These are phyloP conservation scores for Mesochorus sp. DNA, from an alignment of 2,888 invertebrate species.

Conservation along the genomic window DNA sequence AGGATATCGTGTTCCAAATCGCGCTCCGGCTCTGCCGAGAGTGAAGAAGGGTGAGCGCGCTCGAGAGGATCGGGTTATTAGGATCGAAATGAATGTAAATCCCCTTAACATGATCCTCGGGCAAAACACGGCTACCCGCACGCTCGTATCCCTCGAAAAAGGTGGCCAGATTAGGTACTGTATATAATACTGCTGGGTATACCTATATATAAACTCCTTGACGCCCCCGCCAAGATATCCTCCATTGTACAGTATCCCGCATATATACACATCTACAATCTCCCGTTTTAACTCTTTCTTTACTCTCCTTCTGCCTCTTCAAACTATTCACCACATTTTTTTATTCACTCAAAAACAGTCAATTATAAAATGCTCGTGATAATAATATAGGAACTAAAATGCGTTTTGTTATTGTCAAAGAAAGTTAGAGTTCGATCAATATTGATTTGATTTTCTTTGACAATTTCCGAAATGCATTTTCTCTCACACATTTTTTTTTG, in stretches of 20 bases:
- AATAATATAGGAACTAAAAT: too few relatives aligned
- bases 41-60: conserved; percentile 60
- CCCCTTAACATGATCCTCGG: conserved; percentile 82
- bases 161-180: conserved; percentile 77
- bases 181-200: conserved; percentile 51
- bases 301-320: background rate
- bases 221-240: background rate
- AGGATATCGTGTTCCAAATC: conserved; percentile 81
- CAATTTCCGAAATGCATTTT: too few relatives aligned
- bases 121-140: conserved; percentile 82
- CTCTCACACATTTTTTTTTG: too few relatives aligned
- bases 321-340: background rate
- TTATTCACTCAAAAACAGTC: background rate
- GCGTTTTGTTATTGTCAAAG: too few relatives aligned
- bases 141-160: conserved; percentile 60
- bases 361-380: too few relatives aligned
- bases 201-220: conserved; percentile 2
- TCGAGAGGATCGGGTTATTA: conserved; percentile 81
- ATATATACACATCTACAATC: background rate
- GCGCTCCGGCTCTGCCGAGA: conserved; percentile 61
- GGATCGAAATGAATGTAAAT: conserved; percentile 82
- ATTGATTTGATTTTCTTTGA: too few relatives aligned
- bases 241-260: background rate
- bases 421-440: too few relatives aligned
- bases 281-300: background rate